phyloP scores from a whole-genome alignment of 30 jellyfish, hydroid and myxozoan species.

The Morbakka virulenta region DNA sequence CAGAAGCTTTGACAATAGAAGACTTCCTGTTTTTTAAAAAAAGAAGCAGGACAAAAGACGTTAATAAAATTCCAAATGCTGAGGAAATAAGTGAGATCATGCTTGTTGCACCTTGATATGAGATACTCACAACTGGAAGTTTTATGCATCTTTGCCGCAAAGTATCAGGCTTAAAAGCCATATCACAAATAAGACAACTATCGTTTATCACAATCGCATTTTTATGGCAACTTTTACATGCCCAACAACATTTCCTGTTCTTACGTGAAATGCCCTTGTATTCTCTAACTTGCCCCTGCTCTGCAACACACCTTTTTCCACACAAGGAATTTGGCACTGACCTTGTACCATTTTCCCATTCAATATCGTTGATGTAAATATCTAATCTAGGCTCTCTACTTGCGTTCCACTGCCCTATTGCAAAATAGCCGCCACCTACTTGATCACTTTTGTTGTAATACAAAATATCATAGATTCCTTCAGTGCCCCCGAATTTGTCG shows the following conservation, averaged over 20 bases:
- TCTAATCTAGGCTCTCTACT: neutral
- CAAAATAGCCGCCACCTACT: constrained; percentile 5
- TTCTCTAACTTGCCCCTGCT: constrained; percentile 15
- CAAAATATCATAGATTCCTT: constrained; percentile 35
- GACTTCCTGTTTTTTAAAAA: constrained; percentile 22
- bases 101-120: constrained; percentile 32
- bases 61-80: constrained; percentile 31
- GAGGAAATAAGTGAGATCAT: constrained; percentile 28
- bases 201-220: constrained; percentile 37
- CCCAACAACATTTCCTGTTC: constrained; percentile 56
- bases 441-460: neutral
- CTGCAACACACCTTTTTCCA: constrained; percentile 33
- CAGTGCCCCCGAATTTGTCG: constrained; percentile 56
- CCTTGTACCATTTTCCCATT: neutral
- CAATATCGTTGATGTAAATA: neutral
- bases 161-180: constrained; percentile 36
- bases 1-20: constrained; percentile 63
- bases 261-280: neutral
- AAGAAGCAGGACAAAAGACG: constrained; percentile 14
- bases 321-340: constrained; percentile 22
- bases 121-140: constrained; percentile 12
- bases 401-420: constrained; percentile 48
- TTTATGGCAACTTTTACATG: constrained; percentile 26
- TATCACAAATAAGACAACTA: constrained; percentile 34
- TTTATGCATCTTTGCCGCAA: constrained; percentile 22